Evolutionary conservation across 2,888 invertebrate species (phyloP).

Genomic region (Cacoxenus indagator): DNA sequence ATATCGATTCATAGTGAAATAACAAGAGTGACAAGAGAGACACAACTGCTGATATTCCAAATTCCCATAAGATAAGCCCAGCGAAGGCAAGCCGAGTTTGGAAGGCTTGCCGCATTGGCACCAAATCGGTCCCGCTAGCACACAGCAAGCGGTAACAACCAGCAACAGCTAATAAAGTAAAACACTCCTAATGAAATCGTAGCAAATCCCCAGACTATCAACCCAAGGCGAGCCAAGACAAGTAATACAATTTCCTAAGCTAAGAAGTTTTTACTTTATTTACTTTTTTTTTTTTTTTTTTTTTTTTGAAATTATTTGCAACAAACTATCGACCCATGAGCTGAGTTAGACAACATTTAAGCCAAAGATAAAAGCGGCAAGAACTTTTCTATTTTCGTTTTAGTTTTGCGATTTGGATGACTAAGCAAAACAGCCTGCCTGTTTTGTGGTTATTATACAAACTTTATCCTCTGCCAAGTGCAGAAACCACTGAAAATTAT

Average conservation of each 20-base stretch:
- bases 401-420: not conserved
- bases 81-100: not conserved
- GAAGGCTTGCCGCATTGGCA: not conserved
- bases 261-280: not conserved
- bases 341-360: not conserved
- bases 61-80: not conserved
- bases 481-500: not conserved
- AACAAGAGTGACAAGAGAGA: not conserved
- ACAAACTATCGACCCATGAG: not conserved
- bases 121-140: not conserved
- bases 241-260: not conserved
- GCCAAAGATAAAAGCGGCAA: not conserved
- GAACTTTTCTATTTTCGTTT: not conserved
- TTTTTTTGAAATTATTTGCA: not conserved
- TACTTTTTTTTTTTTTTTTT: not conserved
- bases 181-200: conserved; percentile 37
- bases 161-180: conserved; percentile 26
- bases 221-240: not conserved
- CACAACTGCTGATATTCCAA: not conserved
- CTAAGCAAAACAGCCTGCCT: not conserved
- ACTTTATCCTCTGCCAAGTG: not conserved
- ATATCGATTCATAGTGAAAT: no score
- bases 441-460: not conserved
- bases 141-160: not conserved
- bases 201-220: conserved; percentile 9